These are phyloP conservation scores for Climacteris rufus DNA, from an alignment of 2,113 vertebrate species.

Conservation along the genomic window DNA sequence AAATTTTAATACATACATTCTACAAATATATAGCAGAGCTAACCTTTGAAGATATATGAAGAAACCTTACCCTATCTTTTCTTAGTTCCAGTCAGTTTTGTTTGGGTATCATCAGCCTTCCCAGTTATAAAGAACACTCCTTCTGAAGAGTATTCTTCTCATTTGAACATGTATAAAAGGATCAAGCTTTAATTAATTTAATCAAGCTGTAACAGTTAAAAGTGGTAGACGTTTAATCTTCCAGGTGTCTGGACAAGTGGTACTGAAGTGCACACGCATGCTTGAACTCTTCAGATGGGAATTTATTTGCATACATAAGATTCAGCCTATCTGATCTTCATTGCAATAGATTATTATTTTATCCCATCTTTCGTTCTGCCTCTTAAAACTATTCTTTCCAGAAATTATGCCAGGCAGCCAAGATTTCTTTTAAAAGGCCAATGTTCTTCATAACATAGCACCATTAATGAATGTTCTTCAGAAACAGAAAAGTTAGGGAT, in stretches of 20 bases:
- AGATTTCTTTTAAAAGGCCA: background rate
- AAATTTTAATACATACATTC: background rate
- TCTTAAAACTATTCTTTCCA: background rate
- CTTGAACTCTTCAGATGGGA: background rate
- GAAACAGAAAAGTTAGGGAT: background rate
- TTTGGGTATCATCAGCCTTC: background rate
- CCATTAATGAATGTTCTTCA: background rate
- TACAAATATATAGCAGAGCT: background rate
- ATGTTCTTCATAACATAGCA: background rate
- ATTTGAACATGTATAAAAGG: background rate
- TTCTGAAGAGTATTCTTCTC: background rate
- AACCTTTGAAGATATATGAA: background rate
- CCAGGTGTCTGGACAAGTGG: background rate
- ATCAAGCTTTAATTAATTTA: background rate
- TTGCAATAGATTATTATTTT: background rate
- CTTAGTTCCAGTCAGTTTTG: background rate
- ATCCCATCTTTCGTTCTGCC: background rate
- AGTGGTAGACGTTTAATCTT: background rate
- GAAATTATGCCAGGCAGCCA: background rate
- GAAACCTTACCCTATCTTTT: background rate
- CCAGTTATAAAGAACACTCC: background rate
- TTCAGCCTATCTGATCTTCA: background rate
- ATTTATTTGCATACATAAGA: background rate
- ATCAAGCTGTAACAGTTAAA: background rate
- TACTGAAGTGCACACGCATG: rapidly evolving